phyloP scores from a whole-genome alignment of 2,113 vertebrate species.

The Lycaon pictus region DNA sequence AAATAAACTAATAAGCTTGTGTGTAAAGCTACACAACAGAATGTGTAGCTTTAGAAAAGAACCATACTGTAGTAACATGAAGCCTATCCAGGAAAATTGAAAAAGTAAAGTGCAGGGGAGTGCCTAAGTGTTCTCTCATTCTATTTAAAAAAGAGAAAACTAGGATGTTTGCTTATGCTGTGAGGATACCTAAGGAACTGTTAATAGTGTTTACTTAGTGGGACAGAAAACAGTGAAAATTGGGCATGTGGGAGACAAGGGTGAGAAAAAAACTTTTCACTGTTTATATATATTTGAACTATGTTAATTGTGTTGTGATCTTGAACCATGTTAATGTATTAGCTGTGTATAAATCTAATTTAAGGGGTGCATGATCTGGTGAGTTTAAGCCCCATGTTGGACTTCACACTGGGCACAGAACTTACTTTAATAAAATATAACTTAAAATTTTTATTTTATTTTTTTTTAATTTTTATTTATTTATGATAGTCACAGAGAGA shows the following conservation, averaged over 20 bases:
- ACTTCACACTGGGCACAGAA: not conserved
- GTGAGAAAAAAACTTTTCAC: not conserved
- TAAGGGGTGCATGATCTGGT: not conserved
- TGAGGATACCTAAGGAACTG: not conserved
- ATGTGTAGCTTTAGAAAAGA: conserved; percentile 26
- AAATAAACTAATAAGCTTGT: too few relatives aligned
- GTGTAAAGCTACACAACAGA: too few relatives aligned
- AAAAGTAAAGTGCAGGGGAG: not conserved
- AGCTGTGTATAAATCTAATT: not conserved
- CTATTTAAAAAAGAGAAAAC: not conserved
- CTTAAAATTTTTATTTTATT: not conserved
- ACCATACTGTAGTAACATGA: not conserved
- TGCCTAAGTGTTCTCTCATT: not conserved
- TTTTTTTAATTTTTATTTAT: too few relatives aligned
- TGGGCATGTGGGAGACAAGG: not conserved
- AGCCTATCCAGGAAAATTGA: not conserved
- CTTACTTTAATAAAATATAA: not conserved
- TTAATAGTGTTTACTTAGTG: not conserved
- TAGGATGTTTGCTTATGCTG: not conserved
- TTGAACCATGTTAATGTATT: not conserved
- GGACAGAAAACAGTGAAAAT: not conserved
- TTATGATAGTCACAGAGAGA: too few relatives aligned
- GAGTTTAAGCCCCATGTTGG: not conserved
- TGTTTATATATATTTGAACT: not conserved
- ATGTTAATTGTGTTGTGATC: not conserved